Evolutionary conservation across 2,797 vertebrate genomes (phyloP), one percentile per base, ranked within the genome.

Genomic region (Ctenopoma multispine): DNA sequence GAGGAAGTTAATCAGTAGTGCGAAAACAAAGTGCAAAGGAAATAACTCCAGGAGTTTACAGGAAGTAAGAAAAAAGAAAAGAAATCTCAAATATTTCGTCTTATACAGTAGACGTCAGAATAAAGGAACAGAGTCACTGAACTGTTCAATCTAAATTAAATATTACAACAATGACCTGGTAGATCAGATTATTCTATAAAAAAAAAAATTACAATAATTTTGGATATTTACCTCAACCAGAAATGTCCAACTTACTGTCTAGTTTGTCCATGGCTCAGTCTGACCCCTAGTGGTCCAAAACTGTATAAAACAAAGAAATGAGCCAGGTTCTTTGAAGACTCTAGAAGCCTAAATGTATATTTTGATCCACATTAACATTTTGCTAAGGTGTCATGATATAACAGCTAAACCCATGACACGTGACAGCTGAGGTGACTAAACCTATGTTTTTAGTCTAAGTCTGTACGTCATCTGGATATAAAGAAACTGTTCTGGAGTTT

Each of bases 241-340:
- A 67, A 34, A 24, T 71, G 73, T 86, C 43, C 24, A 72, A 61
- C 58, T 62, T 72, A 72, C 18, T 78, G 64, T 62, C 21, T 58
- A 82, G 62, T 55, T 13, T 61, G 70, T 75, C 20, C n/a, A 48
- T 48, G 46, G 10, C 20, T 63, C 76, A 84, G 83, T 65, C 87
- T 93, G 94, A 92, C 94, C 82, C 80, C 94, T 94, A 82, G 90
- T 93, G 94, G 93, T 51, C 76, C 80, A 6, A 70, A 55, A 13
- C 15, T 50, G 46, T 54, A 58, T 3, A 18, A 1, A 62, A 15
- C n/a, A 29, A 24, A 79, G 7, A 49, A 15, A 6, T 48, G 3
- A 17, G 20, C 12, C 24, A 40, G 0, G n/a, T 27, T 59, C 0
- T 20, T 7, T 40, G 3, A 36, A 7, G 7, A 41, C 1, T 3